These are phyloP conservation scores for Hirtodrosophila confusa DNA, from an alignment of 2,888 invertebrate species.

Conservation along the genomic window DNA sequence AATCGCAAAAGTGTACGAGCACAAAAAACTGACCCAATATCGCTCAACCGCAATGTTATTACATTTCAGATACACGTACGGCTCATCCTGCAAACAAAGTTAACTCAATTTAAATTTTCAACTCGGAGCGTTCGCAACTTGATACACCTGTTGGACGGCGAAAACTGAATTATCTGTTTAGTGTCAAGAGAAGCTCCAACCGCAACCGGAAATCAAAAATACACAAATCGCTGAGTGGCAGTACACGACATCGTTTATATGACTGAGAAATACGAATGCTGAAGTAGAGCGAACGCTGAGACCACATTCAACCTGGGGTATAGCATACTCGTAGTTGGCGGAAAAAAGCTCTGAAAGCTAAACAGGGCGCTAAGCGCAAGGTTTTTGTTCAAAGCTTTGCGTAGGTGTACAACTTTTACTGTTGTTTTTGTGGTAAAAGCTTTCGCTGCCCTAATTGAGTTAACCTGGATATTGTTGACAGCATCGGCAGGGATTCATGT, in stretches of 20 bases:
- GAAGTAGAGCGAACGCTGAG: conserved; percentile 10
- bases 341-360: conserved; percentile 30
- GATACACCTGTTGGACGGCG: conserved; percentile 50
- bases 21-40: background rate
- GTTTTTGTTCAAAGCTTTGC: conserved; percentile 16
- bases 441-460: conserved; percentile 3
- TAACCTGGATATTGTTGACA: background rate
- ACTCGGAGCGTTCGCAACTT: conserved; percentile 16
- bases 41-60: background rate
- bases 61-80: background rate
- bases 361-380: background rate
- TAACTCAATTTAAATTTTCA: background rate
- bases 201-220: conserved; percentile 48
- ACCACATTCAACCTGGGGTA: no score
- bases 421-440: conserved; percentile 12
- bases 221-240: conserved; percentile 14
- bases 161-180: conserved; percentile 34
- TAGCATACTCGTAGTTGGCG: background rate
- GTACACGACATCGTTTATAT: conserved; percentile 26
- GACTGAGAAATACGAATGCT: conserved; percentile 10
- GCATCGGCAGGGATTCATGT: background rate
- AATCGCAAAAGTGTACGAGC: no score
- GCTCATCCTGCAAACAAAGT: conserved; percentile 2
- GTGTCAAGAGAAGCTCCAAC: conserved; percentile 17
- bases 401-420: conserved; percentile 2